phyloP scores from a whole-genome alignment of 2,888 invertebrate species.

The Malacosoma neustria region DNA sequence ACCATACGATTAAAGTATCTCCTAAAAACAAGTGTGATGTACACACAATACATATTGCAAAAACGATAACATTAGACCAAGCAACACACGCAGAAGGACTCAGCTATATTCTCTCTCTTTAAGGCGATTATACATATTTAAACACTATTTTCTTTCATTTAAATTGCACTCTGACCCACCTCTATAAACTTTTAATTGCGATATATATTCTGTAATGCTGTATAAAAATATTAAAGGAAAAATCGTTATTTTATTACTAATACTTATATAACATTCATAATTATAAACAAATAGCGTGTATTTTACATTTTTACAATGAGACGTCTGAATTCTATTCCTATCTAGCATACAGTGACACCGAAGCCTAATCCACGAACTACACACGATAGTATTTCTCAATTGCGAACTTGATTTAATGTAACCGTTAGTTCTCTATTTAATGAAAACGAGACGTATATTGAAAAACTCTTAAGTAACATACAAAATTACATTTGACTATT shows the following conservation, averaged over 20 bases:
- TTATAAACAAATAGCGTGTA: slow-evolving; percentile 62
- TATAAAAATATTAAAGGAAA: slow-evolving; percentile 75
- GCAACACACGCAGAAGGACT: slow-evolving; percentile 59
- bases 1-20: slow-evolving; percentile 18
- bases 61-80: slow-evolving; percentile 43
- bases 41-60: slow-evolving; percentile 34
- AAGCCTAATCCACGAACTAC: slow-evolving; percentile 70
- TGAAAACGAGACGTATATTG: slow-evolving; percentile 66
- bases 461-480: slow-evolving; percentile 66
- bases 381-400: slow-evolving; percentile 56
- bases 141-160: slow-evolving; percentile 49
- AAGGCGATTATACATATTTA: slow-evolving; percentile 70
- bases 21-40: slow-evolving; percentile 33
- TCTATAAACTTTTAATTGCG: slow-evolving; percentile 73
- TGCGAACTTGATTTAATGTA: slow-evolving; percentile 52
- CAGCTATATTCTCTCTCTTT: slow-evolving; percentile 71
- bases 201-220: slow-evolving; percentile 70
- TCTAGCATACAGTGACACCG: slow-evolving; percentile 65
- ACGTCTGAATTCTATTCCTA: slow-evolving; percentile 57
- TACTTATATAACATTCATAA: slow-evolving; percentile 65
- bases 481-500: slow-evolving; percentile 69
- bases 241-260: slow-evolving; percentile 63
- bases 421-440: slow-evolving; percentile 60
- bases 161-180: slow-evolving; percentile 72
- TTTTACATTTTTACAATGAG: slow-evolving; percentile 73